A percentile compares a stretch with the other conserved stretches of the same genome.
Conservation (phyloP, 1,140 invertebrate genomes). For the Dendroctonus valens region DNA sequence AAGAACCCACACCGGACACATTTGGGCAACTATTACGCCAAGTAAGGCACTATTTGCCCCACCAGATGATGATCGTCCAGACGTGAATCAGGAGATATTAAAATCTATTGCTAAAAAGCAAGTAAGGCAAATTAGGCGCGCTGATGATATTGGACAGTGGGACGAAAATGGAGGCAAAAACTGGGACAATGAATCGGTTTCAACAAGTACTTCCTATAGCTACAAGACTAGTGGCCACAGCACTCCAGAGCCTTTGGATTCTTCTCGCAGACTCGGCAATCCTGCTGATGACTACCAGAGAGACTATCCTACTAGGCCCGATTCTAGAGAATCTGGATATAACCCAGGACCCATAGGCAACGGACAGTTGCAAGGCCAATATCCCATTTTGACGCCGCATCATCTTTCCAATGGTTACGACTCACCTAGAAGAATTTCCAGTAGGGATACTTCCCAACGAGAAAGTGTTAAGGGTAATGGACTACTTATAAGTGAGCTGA, state of each 20-base stretch:
- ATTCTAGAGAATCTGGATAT: constrained; percentile 16
- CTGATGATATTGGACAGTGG: constrained; percentile 21
- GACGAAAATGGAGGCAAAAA: constrained; percentile 15
- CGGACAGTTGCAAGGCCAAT: constrained; percentile 6
- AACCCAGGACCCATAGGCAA: no score
- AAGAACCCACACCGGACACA: constrained; percentile 43
- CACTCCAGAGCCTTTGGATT: background rate
- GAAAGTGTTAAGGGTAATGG: constrained; percentile 17
- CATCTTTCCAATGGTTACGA: constrained; percentile 11
- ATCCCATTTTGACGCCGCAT: constrained; percentile 12
- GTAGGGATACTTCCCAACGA: constrained; percentile 13
- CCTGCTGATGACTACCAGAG: background rate
- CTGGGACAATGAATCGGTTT: constrained; percentile 30
- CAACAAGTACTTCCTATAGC: constrained; percentile 14
- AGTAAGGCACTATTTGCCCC: constrained; percentile 38
- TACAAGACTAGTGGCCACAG: constrained; percentile 6
- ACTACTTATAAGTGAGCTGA: constrained; percentile 32
- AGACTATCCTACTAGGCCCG: constrained; percentile 2
- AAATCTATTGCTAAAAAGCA: constrained; percentile 36
- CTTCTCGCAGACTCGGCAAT: constrained; percentile 9
- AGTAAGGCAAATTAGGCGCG: constrained; percentile 20
- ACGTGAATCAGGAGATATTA: constrained; percentile 26
- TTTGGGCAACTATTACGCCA: constrained; percentile 45
- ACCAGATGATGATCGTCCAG: constrained; percentile 26
- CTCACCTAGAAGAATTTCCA: background rate